phyloP scores from a whole-genome alignment of 2,888 invertebrate species.

The Hydriomena furcata region DNA sequence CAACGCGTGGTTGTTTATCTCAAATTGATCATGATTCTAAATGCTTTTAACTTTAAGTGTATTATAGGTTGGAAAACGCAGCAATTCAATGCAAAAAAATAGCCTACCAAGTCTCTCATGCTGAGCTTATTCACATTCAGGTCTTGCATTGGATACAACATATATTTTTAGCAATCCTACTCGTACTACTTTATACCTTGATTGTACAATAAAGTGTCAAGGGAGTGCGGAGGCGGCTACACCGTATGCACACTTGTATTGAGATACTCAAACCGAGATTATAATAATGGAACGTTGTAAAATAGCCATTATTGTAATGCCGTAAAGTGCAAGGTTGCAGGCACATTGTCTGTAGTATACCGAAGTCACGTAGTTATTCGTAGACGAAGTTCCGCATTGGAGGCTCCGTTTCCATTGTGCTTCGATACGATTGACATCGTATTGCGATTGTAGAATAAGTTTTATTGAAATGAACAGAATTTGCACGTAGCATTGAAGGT shows the following conservation, averaged over 20 bases:
- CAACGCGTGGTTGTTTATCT: too few relatives aligned
- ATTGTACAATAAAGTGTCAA: conserved; percentile 36
- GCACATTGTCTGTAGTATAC: conserved; percentile 30
- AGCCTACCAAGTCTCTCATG: background rate
- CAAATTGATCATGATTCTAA: too few relatives aligned
- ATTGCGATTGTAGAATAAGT: conserved; percentile 15
- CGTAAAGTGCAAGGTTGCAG: conserved; percentile 30
- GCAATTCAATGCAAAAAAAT: too few relatives aligned
- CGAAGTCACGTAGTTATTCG: conserved; percentile 51
- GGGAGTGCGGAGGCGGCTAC: conserved; percentile 35
- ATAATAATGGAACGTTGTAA: conserved; percentile 20
- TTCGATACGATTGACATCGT: conserved; percentile 37
- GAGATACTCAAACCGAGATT: conserved; percentile 35
- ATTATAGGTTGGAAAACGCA: too few relatives aligned
- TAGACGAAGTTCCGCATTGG: conserved; percentile 49
- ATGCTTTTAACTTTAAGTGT: too few relatives aligned
- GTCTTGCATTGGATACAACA: conserved; percentile 26
- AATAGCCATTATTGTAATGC: conserved; percentile 27
- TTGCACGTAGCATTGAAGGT: conserved; percentile 11
- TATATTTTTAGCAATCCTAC: conserved; percentile 30
- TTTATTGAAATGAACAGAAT: conserved; percentile 14
- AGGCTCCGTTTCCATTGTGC: conserved; percentile 43
- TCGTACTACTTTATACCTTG: conserved; percentile 32
- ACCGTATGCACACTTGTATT: conserved; percentile 33
- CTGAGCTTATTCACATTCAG: conserved; percentile 21